phyloP scores from a whole-genome alignment of 92 coral and sea anemone genomes.

The Zoanthus sansibaricus region DNA sequence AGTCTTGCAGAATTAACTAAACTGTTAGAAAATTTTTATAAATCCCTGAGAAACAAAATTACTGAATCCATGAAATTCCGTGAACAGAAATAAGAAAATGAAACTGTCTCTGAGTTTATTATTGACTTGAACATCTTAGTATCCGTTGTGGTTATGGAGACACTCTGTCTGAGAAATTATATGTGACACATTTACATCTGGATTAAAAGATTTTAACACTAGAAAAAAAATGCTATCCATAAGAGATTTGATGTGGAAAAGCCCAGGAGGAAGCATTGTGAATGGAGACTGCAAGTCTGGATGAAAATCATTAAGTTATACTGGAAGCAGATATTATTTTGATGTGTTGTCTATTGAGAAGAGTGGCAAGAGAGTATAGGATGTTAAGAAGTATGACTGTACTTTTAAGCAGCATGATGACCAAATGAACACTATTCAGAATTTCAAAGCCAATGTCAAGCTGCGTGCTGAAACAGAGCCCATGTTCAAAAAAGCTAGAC shows the following conservation, averaged over 20 bases:
- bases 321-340: slow-evolving; percentile 2
- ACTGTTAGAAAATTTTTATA: slow-evolving; percentile 8
- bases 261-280: slow-evolving; percentile 45
- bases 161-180: slow-evolving; percentile 13
- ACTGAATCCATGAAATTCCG: slow-evolving; percentile 37
- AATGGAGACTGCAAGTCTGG: slow-evolving; percentile 47
- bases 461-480: neutral
- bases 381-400: neutral
- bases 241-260: slow-evolving; percentile 39
- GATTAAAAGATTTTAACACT: slow-evolving; percentile 8
- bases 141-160: neutral
- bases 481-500: slow-evolving; percentile 11
- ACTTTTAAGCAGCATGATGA: slow-evolving; percentile 8
- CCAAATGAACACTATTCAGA: neutral
- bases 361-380: slow-evolving; percentile 24
- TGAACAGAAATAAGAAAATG: slow-evolving; percentile 30
- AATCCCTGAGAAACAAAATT: slow-evolving; percentile 10
- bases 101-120: slow-evolving; percentile 23
- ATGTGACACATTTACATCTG: slow-evolving; percentile 7
- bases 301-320: slow-evolving; percentile 15
- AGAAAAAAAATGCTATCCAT: slow-evolving; percentile 47
- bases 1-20: neutral
- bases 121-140: slow-evolving; percentile 26
- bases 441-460: slow-evolving; percentile 13
- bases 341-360: slow-evolving; percentile 24